Base-by-base conservation (phyloP, 2,113 vertebrate genomes). In the Lepisosteus oculatus region DNA sequence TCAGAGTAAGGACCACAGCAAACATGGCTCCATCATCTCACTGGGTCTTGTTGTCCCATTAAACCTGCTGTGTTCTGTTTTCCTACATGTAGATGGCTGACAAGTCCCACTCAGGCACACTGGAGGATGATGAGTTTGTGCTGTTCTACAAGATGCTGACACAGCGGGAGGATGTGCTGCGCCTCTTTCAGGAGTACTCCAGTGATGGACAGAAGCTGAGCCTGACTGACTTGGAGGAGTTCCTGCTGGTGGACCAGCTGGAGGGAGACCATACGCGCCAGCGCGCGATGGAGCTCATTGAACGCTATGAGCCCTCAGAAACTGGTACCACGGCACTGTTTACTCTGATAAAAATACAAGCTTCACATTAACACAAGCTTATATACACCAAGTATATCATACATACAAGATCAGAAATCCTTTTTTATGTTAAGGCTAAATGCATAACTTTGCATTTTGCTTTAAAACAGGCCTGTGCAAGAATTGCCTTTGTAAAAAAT, bases 101-200 rank as follows among this genome's bases (percentile, higher is more conserved):
- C 83, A 90, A 87, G 59, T 96, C 94, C 0, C 81, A 92, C 44
- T 92, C 94, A 0, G 92, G 89, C 13, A 90, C 93, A 0, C 83
- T 99, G 81, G 95, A 95, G 76, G 93, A 91, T 5, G 91, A 97
- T 66, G 93, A 98, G 83, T 99, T 99, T 55, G 94, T 98, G 65
- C 79, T 92, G 55, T 99, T 98, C 89, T 99, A 98, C 78, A 96
- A 96, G 85, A 90, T 95, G 55, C 87, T 99, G 71, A 98, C 94
- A 0, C 88, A 96, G 75, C 91, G 97, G n/a, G 85, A 89, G 2
- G 97, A 99, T 11, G 89, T 99, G 47, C 85, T 91, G 78, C 88
- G 91, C 76, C 81, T 98, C 68, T 98, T 99, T 81, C 92, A 92
- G 82, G 88, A 91, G 4, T 95, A 90, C 81, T 98, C 97, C 0